Base-by-base conservation (phyloP, 2,797 vertebrate species). In the Lycodopsis pacificus region DNA sequence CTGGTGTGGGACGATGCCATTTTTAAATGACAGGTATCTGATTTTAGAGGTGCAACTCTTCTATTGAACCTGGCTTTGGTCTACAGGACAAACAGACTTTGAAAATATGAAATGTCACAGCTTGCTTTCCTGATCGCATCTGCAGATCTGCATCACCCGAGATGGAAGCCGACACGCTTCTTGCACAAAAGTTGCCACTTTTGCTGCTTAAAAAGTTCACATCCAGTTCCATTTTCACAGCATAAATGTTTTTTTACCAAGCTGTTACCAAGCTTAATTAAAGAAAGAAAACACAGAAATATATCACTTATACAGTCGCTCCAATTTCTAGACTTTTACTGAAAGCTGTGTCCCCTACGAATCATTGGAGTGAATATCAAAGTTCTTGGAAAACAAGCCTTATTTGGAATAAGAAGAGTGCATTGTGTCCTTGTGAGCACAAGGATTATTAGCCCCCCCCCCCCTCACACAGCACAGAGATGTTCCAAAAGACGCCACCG, bases 391-490 rank as follows among this genome's bases (percentile, higher is more conserved):
- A 65, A 77, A 71, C 65, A 71, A 65, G 8, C 56, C 36, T 36
- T 56, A 38, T 49, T 83, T 56, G 65, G 72, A 65, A 61, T 71
- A 81, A 83, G 79, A 88, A 71, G 77, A 85, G 71, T 81, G 48
- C 67, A 36, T 64, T 68, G 66, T 76, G 63, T 82, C 73, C 25
- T 66, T 80, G 73, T 72, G 71, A 82, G 71, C 71, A 36, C 25
- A 3, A 25, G 76, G 81, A 86, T 88, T 85, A 86, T 49, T 85
- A 86, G 63, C 77, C 73, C 73, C 72, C 76, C 73, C 72, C 22
- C 6, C 27, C 49, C 20, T 20, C 46, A 8, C 46, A 19, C 46
- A 9, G 5, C 22, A 25, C 51, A 14, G 51, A 54, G 51, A 54
- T 54, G 51, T 53, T 22, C 51, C 79, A 78, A 84, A 84, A 82